phyloP scores from a whole-genome alignment of 37 sponge, comb jelly and placozoan genomes.

The Axinella damicornis region DNA sequence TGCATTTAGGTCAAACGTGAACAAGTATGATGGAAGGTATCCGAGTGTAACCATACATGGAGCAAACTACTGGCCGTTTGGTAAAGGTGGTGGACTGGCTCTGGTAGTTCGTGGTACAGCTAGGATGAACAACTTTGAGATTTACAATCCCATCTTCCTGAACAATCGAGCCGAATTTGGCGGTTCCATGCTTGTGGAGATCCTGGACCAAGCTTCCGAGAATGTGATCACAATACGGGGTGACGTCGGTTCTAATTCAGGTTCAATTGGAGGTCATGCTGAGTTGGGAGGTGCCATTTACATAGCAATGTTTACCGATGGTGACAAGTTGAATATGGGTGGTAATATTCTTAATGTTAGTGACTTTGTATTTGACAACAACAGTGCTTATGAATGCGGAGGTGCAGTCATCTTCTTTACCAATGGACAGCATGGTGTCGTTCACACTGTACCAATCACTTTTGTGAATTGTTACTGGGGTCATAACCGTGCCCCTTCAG shows the following conservation, averaged over 20 bases:
- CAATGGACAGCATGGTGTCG: neutral
- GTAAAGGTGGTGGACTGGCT: slow-evolving; percentile 8
- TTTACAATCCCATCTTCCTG: neutral
- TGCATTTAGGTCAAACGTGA: neutral
- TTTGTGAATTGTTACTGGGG: neutral
- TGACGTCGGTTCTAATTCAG: neutral
- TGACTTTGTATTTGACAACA: neutral
- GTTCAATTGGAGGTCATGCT: neutral
- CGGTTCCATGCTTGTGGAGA: neutral
- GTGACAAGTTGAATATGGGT: neutral
- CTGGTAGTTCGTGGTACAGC: neutral
- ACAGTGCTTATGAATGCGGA: neutral
- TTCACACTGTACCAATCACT: neutral
- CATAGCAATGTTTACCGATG: slow-evolving; percentile 21
- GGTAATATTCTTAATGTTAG: neutral
- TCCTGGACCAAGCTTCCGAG: neutral
- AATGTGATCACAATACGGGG: neutral
- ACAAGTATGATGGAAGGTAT: neutral
- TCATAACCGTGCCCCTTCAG: neutral
- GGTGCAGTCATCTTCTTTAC: neutral
- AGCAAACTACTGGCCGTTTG: slow-evolving; percentile 8
- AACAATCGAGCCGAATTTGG: neutral
- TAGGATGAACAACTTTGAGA: neutral
- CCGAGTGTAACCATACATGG: neutral
- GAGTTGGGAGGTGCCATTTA: no score